These are phyloP conservation scores for Ectemnius cavifrons DNA, from an alignment of 2,888 invertebrate species.

Conservation along the genomic window DNA sequence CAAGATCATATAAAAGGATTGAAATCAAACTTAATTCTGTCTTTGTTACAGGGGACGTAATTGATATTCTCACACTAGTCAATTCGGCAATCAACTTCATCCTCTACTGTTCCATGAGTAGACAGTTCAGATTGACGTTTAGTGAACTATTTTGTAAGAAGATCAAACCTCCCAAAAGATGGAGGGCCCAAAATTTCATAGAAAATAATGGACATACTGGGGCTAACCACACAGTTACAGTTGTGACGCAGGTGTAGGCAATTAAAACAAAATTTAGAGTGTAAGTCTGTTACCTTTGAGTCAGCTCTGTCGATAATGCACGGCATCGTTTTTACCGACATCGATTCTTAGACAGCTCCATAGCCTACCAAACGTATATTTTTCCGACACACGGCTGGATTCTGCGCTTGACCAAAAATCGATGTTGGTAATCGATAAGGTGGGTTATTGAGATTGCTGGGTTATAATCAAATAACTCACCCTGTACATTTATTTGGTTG, in stretches of 20 bases:
- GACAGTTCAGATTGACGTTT: slow-evolving; percentile 92
- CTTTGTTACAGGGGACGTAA: slow-evolving; percentile 81
- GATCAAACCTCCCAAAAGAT: slow-evolving; percentile 68
- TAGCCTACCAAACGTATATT: too few species aligned
- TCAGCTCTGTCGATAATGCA: too few species aligned
- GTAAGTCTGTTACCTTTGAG: slow-evolving; percentile 34
- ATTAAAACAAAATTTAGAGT: slow-evolving; percentile 32
- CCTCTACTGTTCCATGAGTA: slow-evolving; percentile 95
- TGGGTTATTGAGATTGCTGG: too few species aligned
- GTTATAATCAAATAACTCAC: too few species aligned
- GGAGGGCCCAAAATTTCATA: slow-evolving; percentile 61
- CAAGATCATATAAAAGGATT: background rate
- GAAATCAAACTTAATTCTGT: background rate
- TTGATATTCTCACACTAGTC: slow-evolving; percentile 93
- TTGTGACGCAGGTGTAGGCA: slow-evolving; percentile 74
- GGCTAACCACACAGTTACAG: slow-evolving; percentile 74
- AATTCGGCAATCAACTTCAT: slow-evolving; percentile 97
- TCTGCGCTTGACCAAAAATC: too few species aligned
- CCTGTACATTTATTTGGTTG: too few species aligned
- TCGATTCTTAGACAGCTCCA: too few species aligned
- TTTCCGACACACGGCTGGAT: too few species aligned
- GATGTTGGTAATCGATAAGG: too few species aligned
- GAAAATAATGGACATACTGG: slow-evolving; percentile 72
- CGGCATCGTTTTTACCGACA: too few species aligned
- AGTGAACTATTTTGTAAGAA: slow-evolving; percentile 82